A percentile compares a stretch with the other conserved stretches of the same genome.
phyloP scores from a whole-genome alignment of 2,888 invertebrate species.

The Andrena bucephala region DNA sequence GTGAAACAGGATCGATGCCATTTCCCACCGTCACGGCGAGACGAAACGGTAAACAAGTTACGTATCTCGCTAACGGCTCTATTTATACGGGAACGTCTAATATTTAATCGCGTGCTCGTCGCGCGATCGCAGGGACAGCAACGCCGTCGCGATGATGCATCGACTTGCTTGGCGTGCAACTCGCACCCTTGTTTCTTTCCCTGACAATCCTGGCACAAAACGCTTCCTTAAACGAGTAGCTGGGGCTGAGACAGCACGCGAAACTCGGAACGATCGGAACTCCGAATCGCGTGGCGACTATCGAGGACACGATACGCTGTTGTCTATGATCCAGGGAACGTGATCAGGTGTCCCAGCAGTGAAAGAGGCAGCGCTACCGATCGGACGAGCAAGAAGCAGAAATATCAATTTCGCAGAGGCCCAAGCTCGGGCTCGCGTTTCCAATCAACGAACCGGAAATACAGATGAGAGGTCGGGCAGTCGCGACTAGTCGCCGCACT shows the following conservation, averaged over 20 bases:
- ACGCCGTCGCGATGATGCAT: slow-evolving; percentile 9
- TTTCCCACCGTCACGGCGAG: slow-evolving; percentile 7
- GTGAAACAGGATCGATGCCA: slow-evolving; percentile 10
- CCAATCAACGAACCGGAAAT: slow-evolving; percentile 44
- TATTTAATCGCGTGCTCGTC: slow-evolving; percentile 34
- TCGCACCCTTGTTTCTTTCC: not conserved
- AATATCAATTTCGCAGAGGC: slow-evolving; percentile 5
- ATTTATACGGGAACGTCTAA: slow-evolving; percentile 30
- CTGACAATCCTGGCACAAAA: no score
- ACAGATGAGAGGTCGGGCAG: slow-evolving; percentile 31
- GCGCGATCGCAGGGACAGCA: slow-evolving; percentile 19
- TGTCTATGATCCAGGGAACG: not conserved
- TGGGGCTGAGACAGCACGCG: not conserved
- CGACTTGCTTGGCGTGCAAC: not conserved
- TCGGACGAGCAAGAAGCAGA: not conserved
- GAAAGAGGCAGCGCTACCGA: not conserved
- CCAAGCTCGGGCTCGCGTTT: slow-evolving; percentile 7
- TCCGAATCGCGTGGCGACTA: not conserved
- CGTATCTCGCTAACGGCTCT: slow-evolving; percentile 3
- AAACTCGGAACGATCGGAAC: not conserved
- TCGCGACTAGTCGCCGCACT: not conserved
- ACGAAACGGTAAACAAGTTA: slow-evolving; percentile 32
- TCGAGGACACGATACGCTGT: not conserved
- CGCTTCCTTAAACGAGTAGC: not conserved
- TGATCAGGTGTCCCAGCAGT: no score